Evolutionary conservation across 2,113 vertebrate genomes (phyloP), one percentile per base, ranked within the genome.

Genomic region (Porphyrio hochstetteri): DNA sequence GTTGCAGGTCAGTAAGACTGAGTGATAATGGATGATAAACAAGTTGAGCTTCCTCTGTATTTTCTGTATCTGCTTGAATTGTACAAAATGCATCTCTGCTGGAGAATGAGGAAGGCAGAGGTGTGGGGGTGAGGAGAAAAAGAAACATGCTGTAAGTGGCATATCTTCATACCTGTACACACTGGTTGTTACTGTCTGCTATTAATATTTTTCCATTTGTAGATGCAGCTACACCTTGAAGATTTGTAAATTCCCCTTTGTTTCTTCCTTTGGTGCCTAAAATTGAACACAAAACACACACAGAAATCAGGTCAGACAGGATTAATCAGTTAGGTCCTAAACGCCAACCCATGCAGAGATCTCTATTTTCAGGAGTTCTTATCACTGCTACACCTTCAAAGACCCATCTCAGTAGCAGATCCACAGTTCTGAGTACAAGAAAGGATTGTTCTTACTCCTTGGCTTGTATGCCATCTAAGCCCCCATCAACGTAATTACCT

Each of bases 131-230:
- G 2, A 46, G 9, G 50, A 88, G 46, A 90, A 69, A 56, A 65
- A 80, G 40, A 48, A 55, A 75, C 89, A 78, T 48, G 57, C 40
- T 35, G 42, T 10, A 84, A 86, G 24, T 31, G 48, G 36, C n/a
- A 64, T 55, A 48, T 74, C n/a, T 44, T 65, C n/a, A 29, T 98
- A 99, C 99, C 99, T 99, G 99, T 14, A 99, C 99, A 96, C 99
- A 99, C 63, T 99, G 99, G 97, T 99, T 99, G 98, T 99, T 99
- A 97, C 99, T 99, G 96, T 99, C 99, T 90, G 99, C 99, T 93
- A 99, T 99, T 93, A 99, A 92, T 96, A 99, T 98, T 96, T 99
- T 99, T 80, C 99, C 99, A 96, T 96, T 96, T 81, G 98, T 98
- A 57, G 99, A 99, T 69, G 99, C 98, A 64, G 99, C 99, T 92